Evolutionary conservation across 2,113 vertebrate genomes (phyloP), one percentile per base, ranked within the genome.

Genomic region (Gallinago paraguaiae): DNA sequence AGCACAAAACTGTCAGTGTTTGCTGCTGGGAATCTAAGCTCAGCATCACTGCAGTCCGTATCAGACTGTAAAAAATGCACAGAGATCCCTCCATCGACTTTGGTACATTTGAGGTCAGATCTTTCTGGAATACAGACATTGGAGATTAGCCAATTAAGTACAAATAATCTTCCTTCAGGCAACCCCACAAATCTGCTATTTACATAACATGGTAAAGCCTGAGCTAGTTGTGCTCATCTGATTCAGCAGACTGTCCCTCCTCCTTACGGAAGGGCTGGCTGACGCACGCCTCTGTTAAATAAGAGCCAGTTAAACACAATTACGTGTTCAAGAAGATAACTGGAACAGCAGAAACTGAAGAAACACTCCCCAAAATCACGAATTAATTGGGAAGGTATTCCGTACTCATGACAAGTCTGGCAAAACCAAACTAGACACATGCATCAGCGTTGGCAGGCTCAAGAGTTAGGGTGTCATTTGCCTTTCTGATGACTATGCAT

Each of bases 161-260:
- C 56, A 81, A 96, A 91, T 86, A 68, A 78, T 82, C 69, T 86
- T 91, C 69, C 64, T 86, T 86, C 3, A 1, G 74, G 77, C 61
- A 68, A 22, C 72, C 75, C 77, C 57, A 68, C 84, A 91, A 79
- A 91, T 82, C 69, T 92, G 56, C 56, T 93, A 43, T 94, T 93
- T 92, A 84, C 61, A 72, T 71, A 76, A 64, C 0, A 5, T 71
- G 70, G 51, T 45, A 75, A 84, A 93, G 61, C 70, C 77, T 79
- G 86, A 93, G 61, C 50, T 79, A 53, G 30, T 81, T 86, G 82
- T 87, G 20, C 81, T 96, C 92, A 92, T 93, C 89, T 79, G 15
- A 68, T 87, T 91, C 83, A 84, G 83, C 81, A 95, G 86, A 63
- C 56, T 91, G 77, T 74, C 59, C n/a, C 16, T 82, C 37, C 54